Evolutionary conservation across 1,140 invertebrate species (phyloP).

Genomic region (Tetramorium simillimum): DNA sequence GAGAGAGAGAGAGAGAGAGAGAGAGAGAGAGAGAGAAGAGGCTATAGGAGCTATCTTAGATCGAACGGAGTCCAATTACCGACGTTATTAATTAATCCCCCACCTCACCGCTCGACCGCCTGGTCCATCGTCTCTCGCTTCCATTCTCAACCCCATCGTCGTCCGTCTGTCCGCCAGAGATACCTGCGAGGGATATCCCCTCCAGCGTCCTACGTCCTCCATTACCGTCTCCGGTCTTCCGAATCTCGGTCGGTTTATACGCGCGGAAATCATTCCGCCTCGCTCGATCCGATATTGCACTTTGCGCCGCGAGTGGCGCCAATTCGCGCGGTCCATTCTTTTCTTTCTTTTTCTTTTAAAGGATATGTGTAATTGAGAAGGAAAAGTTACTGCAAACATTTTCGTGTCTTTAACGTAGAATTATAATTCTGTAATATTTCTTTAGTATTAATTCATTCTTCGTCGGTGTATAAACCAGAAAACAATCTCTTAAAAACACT

Average conservation of each 20-base stretch:
- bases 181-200: constrained; percentile 73
- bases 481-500: not conserved
- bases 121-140: constrained; percentile 73
- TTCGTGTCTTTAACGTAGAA: not conserved
- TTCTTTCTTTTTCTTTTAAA: constrained; percentile 30
- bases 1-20: no score
- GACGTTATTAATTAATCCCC: constrained; percentile 82
- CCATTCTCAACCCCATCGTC: constrained; percentile 78
- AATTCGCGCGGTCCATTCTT: not conserved
- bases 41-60: constrained; percentile 80
- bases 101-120: constrained; percentile 56
- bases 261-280: constrained; percentile 55
- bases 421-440: not conserved
- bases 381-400: not conserved
- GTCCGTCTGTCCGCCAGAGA: constrained; percentile 78
- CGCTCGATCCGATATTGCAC: constrained; percentile 20
- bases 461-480: not conserved
- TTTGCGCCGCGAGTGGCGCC: constrained; percentile 14
- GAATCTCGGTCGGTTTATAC: constrained; percentile 69
- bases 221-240: constrained; percentile 67
- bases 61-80: constrained; percentile 81
- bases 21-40: constrained; percentile 1
- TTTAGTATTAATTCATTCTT: not conserved
- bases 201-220: constrained; percentile 61
- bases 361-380: not conserved